Conservation (phyloP, 1,140 invertebrate genomes). For the Bursaphelenchus mucronatus region DNA sequence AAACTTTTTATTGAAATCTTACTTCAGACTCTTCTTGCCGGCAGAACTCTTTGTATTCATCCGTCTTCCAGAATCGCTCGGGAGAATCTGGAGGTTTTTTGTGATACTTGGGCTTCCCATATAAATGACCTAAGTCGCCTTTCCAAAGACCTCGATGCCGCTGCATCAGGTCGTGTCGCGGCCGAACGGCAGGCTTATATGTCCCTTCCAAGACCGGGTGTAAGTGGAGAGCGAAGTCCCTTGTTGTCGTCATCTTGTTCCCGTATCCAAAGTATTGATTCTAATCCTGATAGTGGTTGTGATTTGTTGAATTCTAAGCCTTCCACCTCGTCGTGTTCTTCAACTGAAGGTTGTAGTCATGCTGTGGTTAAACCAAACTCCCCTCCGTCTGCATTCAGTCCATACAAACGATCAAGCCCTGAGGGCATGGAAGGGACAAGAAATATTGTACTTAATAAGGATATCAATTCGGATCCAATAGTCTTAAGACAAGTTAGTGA, state of each 20-base stretch:
- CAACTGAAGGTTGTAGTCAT: slow-evolving; percentile 20
- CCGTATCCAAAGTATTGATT: not conserved
- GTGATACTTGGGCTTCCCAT: slow-evolving; percentile 77
- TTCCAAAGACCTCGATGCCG: slow-evolving; percentile 70
- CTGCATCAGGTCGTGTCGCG: slow-evolving; percentile 73
- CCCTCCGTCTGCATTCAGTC: slow-evolving; percentile 1
- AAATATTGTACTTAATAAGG: not conserved
- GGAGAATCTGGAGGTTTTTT: slow-evolving; percentile 94
- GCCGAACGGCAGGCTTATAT: slow-evolving; percentile 85
- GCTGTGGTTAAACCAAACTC: not conserved
- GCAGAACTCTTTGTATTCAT: slow-evolving; percentile 81
- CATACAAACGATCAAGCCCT: slow-evolving; percentile 3
- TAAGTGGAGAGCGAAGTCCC: slow-evolving; percentile 65
- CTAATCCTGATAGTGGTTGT: slow-evolving; percentile 2
- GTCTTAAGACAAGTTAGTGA: slow-evolving; percentile 7
- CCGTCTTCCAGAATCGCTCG: slow-evolving; percentile 88
- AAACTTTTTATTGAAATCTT: not conserved
- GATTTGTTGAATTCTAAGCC: not conserved
- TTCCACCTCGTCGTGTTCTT: slow-evolving; percentile 9
- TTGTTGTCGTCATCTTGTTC: slow-evolving; percentile 4
- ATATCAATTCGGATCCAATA: not conserved
- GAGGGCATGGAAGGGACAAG: not conserved
- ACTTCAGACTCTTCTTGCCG: slow-evolving; percentile 83
- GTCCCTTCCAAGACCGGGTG: slow-evolving; percentile 85
- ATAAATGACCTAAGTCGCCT: slow-evolving; percentile 72